A percentile compares a stretch with the other conserved stretches of the same genome.
These are phyloP conservation scores for Megalonaias nervosa DNA, from an alignment of 1,140 invertebrate genomes.

Conservation along the genomic window DNA sequence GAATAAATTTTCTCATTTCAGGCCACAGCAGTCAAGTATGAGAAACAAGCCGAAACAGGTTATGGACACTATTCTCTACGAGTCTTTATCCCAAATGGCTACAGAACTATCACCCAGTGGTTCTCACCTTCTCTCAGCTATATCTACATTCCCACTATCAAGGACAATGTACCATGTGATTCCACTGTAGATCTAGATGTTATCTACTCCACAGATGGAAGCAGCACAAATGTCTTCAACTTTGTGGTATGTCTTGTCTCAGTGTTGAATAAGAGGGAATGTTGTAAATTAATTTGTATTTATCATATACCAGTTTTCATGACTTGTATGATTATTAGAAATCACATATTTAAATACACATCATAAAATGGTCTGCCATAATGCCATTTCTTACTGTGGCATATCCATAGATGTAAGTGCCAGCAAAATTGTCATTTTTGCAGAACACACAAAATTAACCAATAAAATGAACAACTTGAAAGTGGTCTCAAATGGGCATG, in stretches of 20 bases:
- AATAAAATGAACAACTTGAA: no score
- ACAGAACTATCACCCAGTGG: slow-evolving; percentile 50
- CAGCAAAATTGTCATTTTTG: no score
- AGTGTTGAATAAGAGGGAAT: no score
- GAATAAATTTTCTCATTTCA: slow-evolving; percentile 21
- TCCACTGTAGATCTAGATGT: slow-evolving; percentile 49
- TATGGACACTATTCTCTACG: slow-evolving; percentile 18
- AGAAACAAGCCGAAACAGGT: slow-evolving; percentile 13
- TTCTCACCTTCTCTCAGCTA: slow-evolving; percentile 68
- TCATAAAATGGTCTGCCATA: no score
- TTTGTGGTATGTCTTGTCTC: slow-evolving; percentile 52
- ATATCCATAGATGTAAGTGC: no score
- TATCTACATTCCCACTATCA: slow-evolving; percentile 58
- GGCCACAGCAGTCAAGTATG: slow-evolving; percentile 36
- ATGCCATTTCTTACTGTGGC: no score
- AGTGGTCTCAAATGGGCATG: no score
- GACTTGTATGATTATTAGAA: no score
- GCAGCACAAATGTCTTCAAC: slow-evolving; percentile 52
- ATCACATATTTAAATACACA: no score
- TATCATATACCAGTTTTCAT: no score
- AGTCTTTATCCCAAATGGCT: slow-evolving; percentile 41
- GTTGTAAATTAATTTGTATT: no score
- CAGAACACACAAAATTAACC: no score
- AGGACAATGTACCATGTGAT: slow-evolving; percentile 51
- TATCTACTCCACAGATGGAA: slow-evolving; percentile 58